phyloP scores from a whole-genome alignment of 2,113 vertebrate species.

The Microtus montanus region DNA sequence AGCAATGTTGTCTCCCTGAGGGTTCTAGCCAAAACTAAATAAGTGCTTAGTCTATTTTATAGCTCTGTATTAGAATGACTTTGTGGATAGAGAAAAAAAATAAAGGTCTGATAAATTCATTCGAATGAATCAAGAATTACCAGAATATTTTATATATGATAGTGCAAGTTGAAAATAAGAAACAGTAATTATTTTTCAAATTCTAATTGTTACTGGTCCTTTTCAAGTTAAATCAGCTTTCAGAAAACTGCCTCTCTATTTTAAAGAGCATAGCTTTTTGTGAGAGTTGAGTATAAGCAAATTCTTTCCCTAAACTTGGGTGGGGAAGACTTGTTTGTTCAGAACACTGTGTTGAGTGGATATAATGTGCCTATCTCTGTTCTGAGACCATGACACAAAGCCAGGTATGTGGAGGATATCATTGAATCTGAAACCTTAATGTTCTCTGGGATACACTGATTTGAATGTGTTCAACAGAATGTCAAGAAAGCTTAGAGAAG shows the following conservation, averaged over 20 bases:
- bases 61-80: background rate
- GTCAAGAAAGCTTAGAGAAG: background rate
- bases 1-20: constrained; percentile 16
- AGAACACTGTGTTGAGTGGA: background rate
- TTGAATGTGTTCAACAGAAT: background rate
- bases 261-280: background rate
- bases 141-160: constrained; percentile 18
- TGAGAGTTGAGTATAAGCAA: background rate
- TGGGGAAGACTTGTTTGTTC: background rate
- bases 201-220: background rate
- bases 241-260: constrained; percentile 9
- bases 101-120: constrained; percentile 34
- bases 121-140: constrained; percentile 22
- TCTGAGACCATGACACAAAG: background rate
- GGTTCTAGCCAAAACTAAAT: constrained; percentile 37
- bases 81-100: constrained; percentile 35
- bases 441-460: background rate
- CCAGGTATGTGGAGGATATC: background rate
- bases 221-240: constrained; percentile 22
- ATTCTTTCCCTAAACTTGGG: background rate
- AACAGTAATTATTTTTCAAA: constrained; percentile 8
- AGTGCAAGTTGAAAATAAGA: constrained; percentile 49
- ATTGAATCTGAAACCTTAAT: background rate
- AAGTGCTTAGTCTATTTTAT: background rate
- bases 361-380: background rate